Base-by-base conservation (phyloP, 2,797 vertebrate species). In the Bryconaethiops microstoma region DNA sequence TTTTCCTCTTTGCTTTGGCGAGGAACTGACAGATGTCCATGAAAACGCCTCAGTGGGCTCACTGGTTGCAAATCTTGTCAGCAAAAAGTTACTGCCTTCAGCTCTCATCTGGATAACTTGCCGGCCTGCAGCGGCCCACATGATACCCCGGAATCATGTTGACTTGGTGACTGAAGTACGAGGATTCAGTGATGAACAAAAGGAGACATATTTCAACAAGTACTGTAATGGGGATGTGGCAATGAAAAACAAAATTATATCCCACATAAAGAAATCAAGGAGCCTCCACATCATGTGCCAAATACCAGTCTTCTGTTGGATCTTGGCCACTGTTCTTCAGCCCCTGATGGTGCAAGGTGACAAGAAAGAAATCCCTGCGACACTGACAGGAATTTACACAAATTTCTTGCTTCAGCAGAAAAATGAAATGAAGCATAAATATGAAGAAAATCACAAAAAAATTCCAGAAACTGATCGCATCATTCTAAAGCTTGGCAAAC, bases 61-160 rank as follows among this genome's bases (percentile, higher is more conserved):
- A 19, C 63, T 65, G 7, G 19, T 65, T 13, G 39, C 63, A 39
- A 65, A 65, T n/a, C 63, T 65, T 13, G 16, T 65, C 35, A 39
- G 8, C 2, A 17, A n/a, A 19, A 40, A 65, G 13, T 8, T 65
- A 9, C 63, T 65, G 3, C 35, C 63, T 29, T 65, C 8, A 17
- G 63, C 63, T 19, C 63, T 65, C 25, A 65, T 65, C 29, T 65
- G 63, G 63, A 65, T 65, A 65, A 65, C 63, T 8, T 65, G 13
- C 29, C 13, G 63, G 29, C 63, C 63, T 1, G 63, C 63, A 17
- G 63, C 63, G 6, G 63, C 63, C 13, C 29, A 65, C 1, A 29
- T 16, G 29, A 65, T 65, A 2, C 63, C 63, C 8, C 63, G 25
- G 5, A 14, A 65, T 7, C 7, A 35, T 12, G 3, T 65, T 9